Base-by-base conservation (phyloP, 2,797 vertebrate genomes). In the Benthosema pterotum region DNA sequence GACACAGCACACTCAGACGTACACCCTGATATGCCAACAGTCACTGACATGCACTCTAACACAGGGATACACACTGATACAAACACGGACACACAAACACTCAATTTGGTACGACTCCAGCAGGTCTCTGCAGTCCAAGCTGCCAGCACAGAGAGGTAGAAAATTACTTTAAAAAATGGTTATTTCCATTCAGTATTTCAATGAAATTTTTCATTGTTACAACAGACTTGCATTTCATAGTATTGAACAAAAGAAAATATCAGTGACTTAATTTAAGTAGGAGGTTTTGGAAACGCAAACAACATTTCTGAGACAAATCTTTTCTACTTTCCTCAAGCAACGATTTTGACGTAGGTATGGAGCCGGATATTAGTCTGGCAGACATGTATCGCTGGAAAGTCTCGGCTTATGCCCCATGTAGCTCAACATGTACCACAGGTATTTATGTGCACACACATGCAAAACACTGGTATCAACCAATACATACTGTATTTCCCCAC, bases 371-470 rank as follows among this genome's bases (percentile, higher is more conserved):
- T 72, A 95, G 95, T 73, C 76, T 93, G 82, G 94, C 93, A 57
- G 95, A 94, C 84, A 92, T 94, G 94, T 97, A 96, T 79, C 93
- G 94, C 62, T 97, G 95, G 95, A 96, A 96, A 76, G 91, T 96
- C 71, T 97, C 95, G 53, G 95, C 93, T 46, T 95, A 95, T 16
- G 94, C 95, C 51, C 95, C 95, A n/a, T 97, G 95, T 89, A 96
- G 95, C 83, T 94, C 95, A 32, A 96, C 95, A 0, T 97, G 95
- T 82, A 94, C 94, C 6, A 95, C 95, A 91, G 95, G 95, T 96
- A 88, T 75, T 11, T 53, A 52, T 57, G 22, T 25, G 5, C 17
- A 50, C n/a, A 52, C 61, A 48, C 12, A 3, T 1, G 15, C 45
- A 52, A 3, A 38, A 46, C 45, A 22, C 1, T 46, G 2, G 2